phyloP scores from a whole-genome alignment of 2,797 vertebrate species.

The Pygocentrus nattereri region DNA sequence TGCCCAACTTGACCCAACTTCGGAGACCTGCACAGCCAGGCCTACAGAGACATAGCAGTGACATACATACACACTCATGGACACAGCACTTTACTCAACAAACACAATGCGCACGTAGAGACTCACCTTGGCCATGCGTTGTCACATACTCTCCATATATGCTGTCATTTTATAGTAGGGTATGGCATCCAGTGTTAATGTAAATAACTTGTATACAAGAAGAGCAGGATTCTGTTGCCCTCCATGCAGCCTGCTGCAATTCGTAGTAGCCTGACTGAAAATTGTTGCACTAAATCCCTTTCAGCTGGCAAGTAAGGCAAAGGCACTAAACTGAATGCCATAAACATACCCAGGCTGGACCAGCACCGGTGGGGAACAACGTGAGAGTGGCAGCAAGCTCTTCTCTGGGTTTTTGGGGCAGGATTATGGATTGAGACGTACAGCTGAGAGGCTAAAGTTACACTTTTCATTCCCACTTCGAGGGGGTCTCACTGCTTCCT shows the following conservation, averaged over 20 bases:
- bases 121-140: slow-evolving; percentile 77
- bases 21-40: slow-evolving; percentile 23
- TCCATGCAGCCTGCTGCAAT: slow-evolving; percentile 16
- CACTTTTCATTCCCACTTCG: slow-evolving; percentile 84
- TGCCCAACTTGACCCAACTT: slow-evolving; percentile 14
- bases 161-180: slow-evolving; percentile 56
- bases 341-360: slow-evolving; percentile 78
- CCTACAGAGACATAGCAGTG: slow-evolving; percentile 25
- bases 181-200: slow-evolving; percentile 60
- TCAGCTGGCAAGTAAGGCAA: slow-evolving; percentile 76
- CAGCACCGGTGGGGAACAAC: slow-evolving; percentile 76
- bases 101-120: slow-evolving; percentile 32
- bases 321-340: slow-evolving; percentile 76
- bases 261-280: slow-evolving; percentile 68
- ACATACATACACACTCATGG: slow-evolving; percentile 24
- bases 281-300: slow-evolving; percentile 72
- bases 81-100: slow-evolving; percentile 11
- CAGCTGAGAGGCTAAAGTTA: slow-evolving; percentile 86
- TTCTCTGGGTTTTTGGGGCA: slow-evolving; percentile 79
- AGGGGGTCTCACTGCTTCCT: slow-evolving; percentile 81
- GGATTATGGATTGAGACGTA: slow-evolving; percentile 87
- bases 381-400: slow-evolving; percentile 83
- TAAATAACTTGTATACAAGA: slow-evolving; percentile 1
- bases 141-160: slow-evolving; percentile 59
- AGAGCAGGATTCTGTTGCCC: slow-evolving; percentile 2